These are phyloP conservation scores for Protomyctophum bolini DNA, from an alignment of 2,113 vertebrate genomes.

Conservation along the genomic window DNA sequence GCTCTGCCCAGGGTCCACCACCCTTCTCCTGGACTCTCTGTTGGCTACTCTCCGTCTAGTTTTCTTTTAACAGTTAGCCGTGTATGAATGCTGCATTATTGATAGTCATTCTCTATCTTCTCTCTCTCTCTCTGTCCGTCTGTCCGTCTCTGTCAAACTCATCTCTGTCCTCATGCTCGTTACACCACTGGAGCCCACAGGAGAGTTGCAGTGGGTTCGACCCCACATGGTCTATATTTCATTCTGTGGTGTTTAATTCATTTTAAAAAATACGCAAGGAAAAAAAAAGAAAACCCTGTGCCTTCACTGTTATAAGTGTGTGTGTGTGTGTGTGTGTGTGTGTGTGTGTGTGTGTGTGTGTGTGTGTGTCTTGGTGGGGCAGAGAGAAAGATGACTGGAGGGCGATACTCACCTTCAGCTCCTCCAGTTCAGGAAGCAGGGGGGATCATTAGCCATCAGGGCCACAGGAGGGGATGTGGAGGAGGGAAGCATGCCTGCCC, in stretches of 20 bases:
- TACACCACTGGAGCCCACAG: conserved; percentile 52
- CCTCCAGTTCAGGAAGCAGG: conserved; percentile 62
- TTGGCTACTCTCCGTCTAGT: neutral
- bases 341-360: no score
- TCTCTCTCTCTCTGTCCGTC: conserved; percentile 50
- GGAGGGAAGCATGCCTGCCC: conserved; percentile 30
- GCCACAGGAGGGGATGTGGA: conserved; percentile 36
- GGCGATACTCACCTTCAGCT: conserved; percentile 72
- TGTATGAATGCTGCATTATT: conserved; percentile 70
- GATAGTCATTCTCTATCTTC: conserved; percentile 39
- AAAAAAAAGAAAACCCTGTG: conserved; percentile 16
- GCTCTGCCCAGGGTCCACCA: conserved; percentile 29
- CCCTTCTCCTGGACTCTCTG: conserved; percentile 34
- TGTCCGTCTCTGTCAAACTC: conserved; percentile 63
- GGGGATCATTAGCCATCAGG: conserved; percentile 62
- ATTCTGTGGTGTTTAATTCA: conserved; percentile 74
- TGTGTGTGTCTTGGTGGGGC: conserved; percentile 44
- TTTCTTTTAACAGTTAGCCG: conserved; percentile 58
- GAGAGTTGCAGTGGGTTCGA: conserved; percentile 63
- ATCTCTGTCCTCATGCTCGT: conserved; percentile 60
- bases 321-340: neutral
- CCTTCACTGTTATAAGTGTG: conserved; percentile 63
- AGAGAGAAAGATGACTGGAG: conserved; percentile 65
- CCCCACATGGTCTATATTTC: conserved; percentile 73
- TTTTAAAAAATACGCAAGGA: conserved; percentile 63